Evolutionary conservation across 1,140 invertebrate genomes (phyloP).

Genomic region (Drosophila bipectinata): DNA sequence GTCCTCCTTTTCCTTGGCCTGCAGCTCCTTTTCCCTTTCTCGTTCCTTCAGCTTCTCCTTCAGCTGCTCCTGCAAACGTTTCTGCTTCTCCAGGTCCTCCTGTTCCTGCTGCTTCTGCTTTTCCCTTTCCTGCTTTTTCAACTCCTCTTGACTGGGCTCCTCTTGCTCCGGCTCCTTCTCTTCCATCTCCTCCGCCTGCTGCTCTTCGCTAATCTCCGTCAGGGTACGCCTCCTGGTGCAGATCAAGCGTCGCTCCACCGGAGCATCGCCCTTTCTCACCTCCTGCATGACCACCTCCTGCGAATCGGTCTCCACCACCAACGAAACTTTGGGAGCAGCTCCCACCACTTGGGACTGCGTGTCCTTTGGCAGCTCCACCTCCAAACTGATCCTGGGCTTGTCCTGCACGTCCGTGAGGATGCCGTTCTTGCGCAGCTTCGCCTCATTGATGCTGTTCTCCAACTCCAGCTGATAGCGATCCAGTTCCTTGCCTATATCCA

Average conservation of each 20-base stretch:
- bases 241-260: conserved; percentile 43
- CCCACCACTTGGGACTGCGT: not conserved
- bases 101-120: not conserved
- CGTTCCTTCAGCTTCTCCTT: conserved; percentile 10
- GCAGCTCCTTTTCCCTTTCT: conserved; percentile 9
- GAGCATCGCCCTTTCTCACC: not conserved
- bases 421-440: conserved; percentile 70
- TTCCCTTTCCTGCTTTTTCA: conserved; percentile 3
- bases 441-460: conserved; percentile 83
- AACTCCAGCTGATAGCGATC: conserved; percentile 83
- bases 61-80: conserved; percentile 19
- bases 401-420: conserved; percentile 7
- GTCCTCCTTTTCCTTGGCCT: conserved; percentile 26
- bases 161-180: conserved; percentile 32
- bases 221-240: conserved; percentile 50
- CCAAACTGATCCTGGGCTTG: conserved; percentile 19
- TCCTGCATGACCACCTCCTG: conserved; percentile 28
- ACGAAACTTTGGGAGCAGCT: conserved; percentile 1
- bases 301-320: conserved; percentile 34
- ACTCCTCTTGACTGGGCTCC: not conserved
- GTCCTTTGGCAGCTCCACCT: conserved; percentile 60
- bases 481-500: conserved; percentile 82
- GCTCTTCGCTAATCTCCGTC: conserved; percentile 56
- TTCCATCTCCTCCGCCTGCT: not conserved
- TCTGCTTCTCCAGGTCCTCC: not conserved